Percentiles rank a stretch among this genome's conserved stretches.
Conservation (phyloP, 2,888 invertebrate genomes). For the Bombyx huttoni region DNA sequence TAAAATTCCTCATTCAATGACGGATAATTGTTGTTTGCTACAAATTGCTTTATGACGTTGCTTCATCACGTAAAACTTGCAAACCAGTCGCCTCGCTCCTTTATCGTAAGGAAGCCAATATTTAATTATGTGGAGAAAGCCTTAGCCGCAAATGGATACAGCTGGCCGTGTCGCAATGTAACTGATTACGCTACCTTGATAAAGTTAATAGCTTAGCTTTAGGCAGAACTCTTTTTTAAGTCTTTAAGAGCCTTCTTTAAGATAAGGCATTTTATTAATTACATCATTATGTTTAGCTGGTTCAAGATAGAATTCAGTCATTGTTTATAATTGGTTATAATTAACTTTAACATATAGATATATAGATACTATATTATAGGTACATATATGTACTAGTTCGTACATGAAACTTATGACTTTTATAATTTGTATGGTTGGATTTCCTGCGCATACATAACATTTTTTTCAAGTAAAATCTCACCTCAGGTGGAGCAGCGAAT, state of each 20-base stretch:
- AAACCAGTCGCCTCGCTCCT: not conserved
- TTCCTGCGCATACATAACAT: too few relatives aligned
- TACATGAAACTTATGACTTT: too few relatives aligned
- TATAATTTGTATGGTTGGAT: too few relatives aligned
- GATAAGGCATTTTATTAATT: too few relatives aligned
- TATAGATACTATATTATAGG: too few relatives aligned
- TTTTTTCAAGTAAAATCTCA: slow-evolving; percentile 20
- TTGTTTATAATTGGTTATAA: too few relatives aligned
- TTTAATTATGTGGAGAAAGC: slow-evolving; percentile 1
- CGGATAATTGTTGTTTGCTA: not conserved
- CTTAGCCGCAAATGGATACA: not conserved
- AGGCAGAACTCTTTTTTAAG: not conserved
- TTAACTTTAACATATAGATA: too few relatives aligned
- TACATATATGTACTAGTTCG: too few relatives aligned
- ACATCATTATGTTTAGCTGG: too few relatives aligned
- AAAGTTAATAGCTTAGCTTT: not conserved
- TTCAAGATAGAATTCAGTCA: too few relatives aligned
- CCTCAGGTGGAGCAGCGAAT: slow-evolving; percentile 82
- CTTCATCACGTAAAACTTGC: not conserved
- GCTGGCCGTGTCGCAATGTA: not conserved
- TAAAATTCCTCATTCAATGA: not conserved
- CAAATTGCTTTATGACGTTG: not conserved
- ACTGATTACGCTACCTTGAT: not conserved
- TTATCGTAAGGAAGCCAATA: not conserved
- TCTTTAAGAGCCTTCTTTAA: not conserved